Percentiles rank a stretch among this genome's conserved stretches.
phyloP scores from a whole-genome alignment of 1,140 invertebrate species.

The Calliphora vicina region DNA sequence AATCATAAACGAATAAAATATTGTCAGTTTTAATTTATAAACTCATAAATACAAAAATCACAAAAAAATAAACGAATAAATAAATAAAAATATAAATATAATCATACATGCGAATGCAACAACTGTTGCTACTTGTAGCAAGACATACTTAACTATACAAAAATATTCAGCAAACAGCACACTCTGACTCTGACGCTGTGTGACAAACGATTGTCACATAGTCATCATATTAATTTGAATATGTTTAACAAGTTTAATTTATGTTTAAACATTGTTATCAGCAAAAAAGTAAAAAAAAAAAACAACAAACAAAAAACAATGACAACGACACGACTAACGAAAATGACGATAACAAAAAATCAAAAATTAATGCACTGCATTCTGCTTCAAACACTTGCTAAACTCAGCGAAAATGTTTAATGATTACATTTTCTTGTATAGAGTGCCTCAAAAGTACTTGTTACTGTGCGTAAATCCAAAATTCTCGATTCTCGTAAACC shows the following conservation, averaged over 20 bases:
- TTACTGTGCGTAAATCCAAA: too few relatives aligned
- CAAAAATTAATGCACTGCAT: too few relatives aligned
- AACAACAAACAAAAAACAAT: background rate
- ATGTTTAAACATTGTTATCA: constrained; percentile 10
- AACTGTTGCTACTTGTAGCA: background rate
- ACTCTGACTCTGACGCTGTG: background rate
- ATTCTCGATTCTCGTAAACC: too few relatives aligned
- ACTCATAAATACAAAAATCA: background rate
- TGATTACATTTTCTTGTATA: too few relatives aligned
- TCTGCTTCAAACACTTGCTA: too few relatives aligned
- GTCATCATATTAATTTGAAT: constrained; percentile 6
- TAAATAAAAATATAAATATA: background rate
- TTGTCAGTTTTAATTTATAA: constrained; percentile 2
- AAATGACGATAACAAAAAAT: too few relatives aligned
- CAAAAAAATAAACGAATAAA: background rate
- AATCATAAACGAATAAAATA: background rate
- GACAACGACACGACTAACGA: background rate
- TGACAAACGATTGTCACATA: background rate
- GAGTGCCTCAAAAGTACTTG: too few relatives aligned
- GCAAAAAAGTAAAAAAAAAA: background rate
- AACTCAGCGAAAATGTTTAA: too few relatives aligned
- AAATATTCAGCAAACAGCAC: background rate
- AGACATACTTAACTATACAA: background rate
- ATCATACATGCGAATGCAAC: background rate
- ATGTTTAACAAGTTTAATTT: constrained; percentile 2